These are phyloP conservation scores for Apeltes quadracus DNA, from an alignment of 2,113 vertebrate genomes.

Conservation along the genomic window DNA sequence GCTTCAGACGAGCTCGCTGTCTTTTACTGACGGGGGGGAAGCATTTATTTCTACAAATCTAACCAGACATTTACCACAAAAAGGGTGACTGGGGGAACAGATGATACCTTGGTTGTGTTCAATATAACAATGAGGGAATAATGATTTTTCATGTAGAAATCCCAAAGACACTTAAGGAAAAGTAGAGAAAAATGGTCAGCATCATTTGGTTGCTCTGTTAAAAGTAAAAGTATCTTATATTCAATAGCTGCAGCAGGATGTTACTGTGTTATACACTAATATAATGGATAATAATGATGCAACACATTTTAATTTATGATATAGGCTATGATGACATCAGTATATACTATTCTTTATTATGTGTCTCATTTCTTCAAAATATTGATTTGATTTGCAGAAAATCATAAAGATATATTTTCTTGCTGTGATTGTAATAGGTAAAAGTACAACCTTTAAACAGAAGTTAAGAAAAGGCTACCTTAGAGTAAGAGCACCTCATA, in stretches of 20 bases:
- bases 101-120: background rate
- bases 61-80: background rate
- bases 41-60: background rate
- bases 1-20: background rate
- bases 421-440: background rate
- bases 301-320: background rate
- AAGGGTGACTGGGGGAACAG: background rate
- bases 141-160: background rate
- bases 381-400: background rate
- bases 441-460: background rate
- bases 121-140: background rate
- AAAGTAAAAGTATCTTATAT: background rate
- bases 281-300: background rate
- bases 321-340: no score
- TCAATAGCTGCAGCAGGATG: background rate
- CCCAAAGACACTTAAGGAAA: background rate
- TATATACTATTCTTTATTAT: background rate
- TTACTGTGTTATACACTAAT: background rate
- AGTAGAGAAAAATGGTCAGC: no score
- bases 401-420: background rate
- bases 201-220: no score
- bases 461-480: background rate
- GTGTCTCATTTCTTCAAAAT: background rate
- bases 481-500: background rate
- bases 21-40: background rate